Evolutionary conservation across 2,888 invertebrate genomes (phyloP), one percentile per base, ranked within the genome.

Genomic region (Drosophila anomalata): DNA sequence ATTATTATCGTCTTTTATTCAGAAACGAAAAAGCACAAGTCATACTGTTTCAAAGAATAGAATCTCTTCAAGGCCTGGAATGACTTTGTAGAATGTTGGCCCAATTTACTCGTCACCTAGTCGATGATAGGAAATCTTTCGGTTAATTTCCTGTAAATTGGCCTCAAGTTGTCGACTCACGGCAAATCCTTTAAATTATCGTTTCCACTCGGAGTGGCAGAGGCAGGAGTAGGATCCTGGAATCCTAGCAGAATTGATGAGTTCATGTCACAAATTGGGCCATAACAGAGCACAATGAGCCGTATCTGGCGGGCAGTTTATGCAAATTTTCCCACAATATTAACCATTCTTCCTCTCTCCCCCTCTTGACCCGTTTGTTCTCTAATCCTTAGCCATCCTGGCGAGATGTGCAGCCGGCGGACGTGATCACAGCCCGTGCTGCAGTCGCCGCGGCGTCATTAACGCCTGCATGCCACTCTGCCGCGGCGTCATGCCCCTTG

Each of bases 341-440:
- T 73, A 71, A 73, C 52, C 48, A 42, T 44, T 48, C 20, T 41
- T 54, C 50, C 39, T 41, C 55, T 55, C 62, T 56, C 41, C 7
- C 39, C 6, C 14, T 2, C 9, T 6, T 14, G 8, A 44, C 44
- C 44, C 44, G 11, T 22, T 12, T 20, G 44, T 12, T 33, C 33
- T 46, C 54, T 68, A 60, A 63, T 70, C 59, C 62, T 47, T 33
- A 92, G 92, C 91, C 58, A 89, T 90, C 26, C 86, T 92, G 73
- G 89, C 90, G 14, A 90, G 91, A 69, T 94, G 94, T 88, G 94
- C 94, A 0, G 94, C 94, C 81, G 94, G 94, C 85, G 94, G 94
- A 92, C 89, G 92, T 67, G 91, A 96, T 92, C 96, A 97, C 91
- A 94, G 94, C 50, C 92, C 94, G 14, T 96, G 96, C 88, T 97